Conservation (phyloP, 2,797 vertebrate genomes). For the Phoeniculus purpureus region DNA sequence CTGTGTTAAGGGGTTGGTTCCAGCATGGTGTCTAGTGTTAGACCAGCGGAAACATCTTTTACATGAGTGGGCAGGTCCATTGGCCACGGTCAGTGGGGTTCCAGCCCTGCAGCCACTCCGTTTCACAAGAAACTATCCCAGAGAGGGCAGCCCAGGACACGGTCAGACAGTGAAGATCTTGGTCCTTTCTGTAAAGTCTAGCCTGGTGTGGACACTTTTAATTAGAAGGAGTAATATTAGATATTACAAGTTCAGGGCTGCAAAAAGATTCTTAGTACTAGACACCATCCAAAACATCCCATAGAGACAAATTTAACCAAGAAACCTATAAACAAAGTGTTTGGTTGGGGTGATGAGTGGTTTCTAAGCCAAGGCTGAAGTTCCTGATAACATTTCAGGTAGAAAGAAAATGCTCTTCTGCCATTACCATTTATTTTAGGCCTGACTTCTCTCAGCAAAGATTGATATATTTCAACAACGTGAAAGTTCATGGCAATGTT, state of each 20-base stretch:
- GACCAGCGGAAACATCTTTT: not conserved
- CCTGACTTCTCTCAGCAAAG: not conserved
- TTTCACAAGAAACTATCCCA: not conserved
- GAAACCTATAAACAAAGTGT: not conserved
- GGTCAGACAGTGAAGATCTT: not conserved
- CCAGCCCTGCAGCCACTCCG: not conserved
- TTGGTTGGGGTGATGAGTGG: not conserved
- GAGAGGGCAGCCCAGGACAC: not conserved
- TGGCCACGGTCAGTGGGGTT: rapidly evolving
- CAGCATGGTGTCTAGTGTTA: not conserved
- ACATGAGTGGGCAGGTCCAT: rapidly evolving
- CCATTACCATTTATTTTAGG: not conserved
- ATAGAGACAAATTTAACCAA: not conserved
- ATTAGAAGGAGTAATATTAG: not conserved
- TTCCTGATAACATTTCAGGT: not conserved
- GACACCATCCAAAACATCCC: not conserved
- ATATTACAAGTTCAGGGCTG: not conserved
- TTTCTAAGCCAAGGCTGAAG: not conserved
- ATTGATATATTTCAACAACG: not conserved
- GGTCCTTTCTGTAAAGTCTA: rapidly evolving
- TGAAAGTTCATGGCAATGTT: not conserved
- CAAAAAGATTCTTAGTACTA: not conserved
- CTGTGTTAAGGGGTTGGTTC: rapidly evolving
- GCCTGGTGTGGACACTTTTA: not conserved
- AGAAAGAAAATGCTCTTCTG: not conserved